Base-by-base conservation (phyloP, 2,888 invertebrate genomes). In the Parnassius glacialis region DNA sequence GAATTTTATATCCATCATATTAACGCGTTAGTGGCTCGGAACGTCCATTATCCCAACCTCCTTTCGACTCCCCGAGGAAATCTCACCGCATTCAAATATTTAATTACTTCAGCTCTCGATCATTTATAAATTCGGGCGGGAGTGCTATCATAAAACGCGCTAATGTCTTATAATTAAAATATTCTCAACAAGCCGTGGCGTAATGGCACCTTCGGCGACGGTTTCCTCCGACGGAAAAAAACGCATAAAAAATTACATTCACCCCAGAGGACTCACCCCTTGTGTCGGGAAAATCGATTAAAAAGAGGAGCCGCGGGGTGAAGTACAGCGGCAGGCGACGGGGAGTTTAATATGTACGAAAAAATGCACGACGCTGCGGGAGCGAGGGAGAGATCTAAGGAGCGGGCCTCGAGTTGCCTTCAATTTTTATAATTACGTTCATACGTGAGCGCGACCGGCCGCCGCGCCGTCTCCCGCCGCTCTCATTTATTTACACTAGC, bases 171-270 rank as follows among this genome's bases (percentile, higher is more conserved):
- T 92, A 92, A 92, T 92, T 92, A 92, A 92, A 92, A 92, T 91
- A 91, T 92, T 91, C 91, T 89, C 92, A 92, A 92, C 92, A 90
- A 90, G 89, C 91, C 92, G 92, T 91, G 87, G 85, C 88, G 91
- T 92, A 92, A 92, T 92, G 90, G 92, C 90, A 90, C 90, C 90
- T 90, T 88, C 81, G 85, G 89, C 88, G 89, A 85, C 88, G 83
- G 85, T 87, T 85, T 85, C 83, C 84, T 83, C 74, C 82, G 83
- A 81, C 79, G 84, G 80, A 85, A 90, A 91, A 80, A 89, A 82
- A 90, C 91, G 91, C 92, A 92, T 92, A 92, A 92, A 92, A 92
- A 92, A 92, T 92, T 92, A 92, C 92, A 92, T 92, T 92, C 91
- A 91, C 91, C 90, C 91, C 88, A 88, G 90, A 90, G 86, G 84